phyloP scores from a whole-genome alignment of 2,113 vertebrate genomes.

The Dasyprocta punctata region DNA sequence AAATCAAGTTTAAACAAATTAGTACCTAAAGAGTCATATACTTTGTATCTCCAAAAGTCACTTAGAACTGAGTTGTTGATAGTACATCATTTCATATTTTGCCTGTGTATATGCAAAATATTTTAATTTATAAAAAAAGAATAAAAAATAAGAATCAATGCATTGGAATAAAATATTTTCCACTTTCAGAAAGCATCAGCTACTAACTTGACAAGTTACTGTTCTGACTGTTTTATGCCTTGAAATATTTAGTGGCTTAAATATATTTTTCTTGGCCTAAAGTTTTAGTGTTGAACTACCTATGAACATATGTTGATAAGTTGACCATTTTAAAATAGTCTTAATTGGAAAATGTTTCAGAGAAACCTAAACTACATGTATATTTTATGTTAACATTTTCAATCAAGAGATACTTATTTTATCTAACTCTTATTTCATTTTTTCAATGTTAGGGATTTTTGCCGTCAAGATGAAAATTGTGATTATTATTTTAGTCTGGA shows the following conservation, averaged over 20 bases:
- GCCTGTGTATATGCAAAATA: background rate
- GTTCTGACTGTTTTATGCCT: background rate
- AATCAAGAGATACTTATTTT: background rate
- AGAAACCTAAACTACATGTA: background rate
- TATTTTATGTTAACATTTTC: slow-evolving; percentile 4
- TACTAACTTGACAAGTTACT: background rate
- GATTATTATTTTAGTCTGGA: slow-evolving; percentile 97
- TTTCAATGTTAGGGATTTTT: slow-evolving; percentile 90
- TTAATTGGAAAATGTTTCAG: background rate
- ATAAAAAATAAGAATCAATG: background rate
- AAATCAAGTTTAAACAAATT: background rate
- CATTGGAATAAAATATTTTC: background rate
- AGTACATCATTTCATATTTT: background rate
- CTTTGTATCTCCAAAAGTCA: background rate
- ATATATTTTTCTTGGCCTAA: background rate
- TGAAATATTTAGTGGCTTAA: slow-evolving; percentile 4
- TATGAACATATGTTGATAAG: background rate
- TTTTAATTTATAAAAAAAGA: slow-evolving; percentile 1
- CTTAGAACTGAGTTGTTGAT: background rate
- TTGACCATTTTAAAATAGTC: slow-evolving; percentile 32
- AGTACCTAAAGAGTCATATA: background rate
- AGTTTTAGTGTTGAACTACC: background rate
- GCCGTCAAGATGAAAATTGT: slow-evolving; percentile 92
- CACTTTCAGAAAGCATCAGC: background rate
- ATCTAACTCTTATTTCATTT: slow-evolving; percentile 53